These are phyloP conservation scores for Dichetophora obliterata DNA, from an alignment of 2,888 invertebrate genomes.

Conservation along the genomic window DNA sequence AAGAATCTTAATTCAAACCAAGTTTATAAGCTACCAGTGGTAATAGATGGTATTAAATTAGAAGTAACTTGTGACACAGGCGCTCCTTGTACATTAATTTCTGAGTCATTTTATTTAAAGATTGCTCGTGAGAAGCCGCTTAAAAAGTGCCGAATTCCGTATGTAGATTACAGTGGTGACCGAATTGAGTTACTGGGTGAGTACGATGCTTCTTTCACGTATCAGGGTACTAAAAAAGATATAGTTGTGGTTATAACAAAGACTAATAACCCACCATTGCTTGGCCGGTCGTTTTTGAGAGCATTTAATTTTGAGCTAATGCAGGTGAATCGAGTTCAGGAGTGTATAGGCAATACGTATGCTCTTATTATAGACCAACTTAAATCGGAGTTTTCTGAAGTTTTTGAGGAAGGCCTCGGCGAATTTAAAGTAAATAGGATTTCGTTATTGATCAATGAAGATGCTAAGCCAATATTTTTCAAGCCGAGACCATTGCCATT, in stretches of 20 bases:
- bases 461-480: constrained; percentile 1
- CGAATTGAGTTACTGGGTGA: not conserved
- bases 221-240: not conserved
- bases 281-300: not conserved
- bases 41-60: not conserved
- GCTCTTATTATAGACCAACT: not conserved
- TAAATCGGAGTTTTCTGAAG: not conserved
- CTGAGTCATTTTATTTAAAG: not conserved
- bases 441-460: not conserved
- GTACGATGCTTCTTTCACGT: not conserved
- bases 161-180: not conserved
- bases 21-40: not conserved
- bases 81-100: not conserved
- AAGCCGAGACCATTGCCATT: not conserved
- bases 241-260: not conserved
- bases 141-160: not conserved
- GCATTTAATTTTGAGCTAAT: not conserved
- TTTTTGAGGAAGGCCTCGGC: not conserved
- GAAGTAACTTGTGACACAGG: not conserved
- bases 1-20: not conserved
- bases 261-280: not conserved
- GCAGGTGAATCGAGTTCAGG: not conserved
- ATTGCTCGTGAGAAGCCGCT: not conserved
- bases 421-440: not conserved
- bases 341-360: too few species aligned